Conservation (phyloP, 2,888 invertebrate genomes). For the Stictocephala bisonia region DNA sequence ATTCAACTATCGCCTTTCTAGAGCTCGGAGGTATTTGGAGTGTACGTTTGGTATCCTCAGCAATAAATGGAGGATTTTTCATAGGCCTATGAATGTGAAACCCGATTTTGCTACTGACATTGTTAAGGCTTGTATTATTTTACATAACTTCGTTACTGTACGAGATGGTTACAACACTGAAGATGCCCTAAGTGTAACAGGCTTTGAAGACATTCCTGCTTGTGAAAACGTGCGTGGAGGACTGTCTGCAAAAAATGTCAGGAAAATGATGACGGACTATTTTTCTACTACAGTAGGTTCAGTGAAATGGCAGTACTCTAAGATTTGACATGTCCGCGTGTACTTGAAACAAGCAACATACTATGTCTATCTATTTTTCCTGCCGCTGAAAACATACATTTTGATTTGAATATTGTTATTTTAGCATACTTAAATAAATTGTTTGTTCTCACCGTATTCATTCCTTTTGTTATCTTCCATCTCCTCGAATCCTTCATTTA, state of each 20-base stretch:
- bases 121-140: conserved; percentile 57
- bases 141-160: conserved; percentile 51
- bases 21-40: conserved; percentile 59
- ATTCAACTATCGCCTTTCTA: conserved; percentile 54
- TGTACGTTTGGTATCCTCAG: conserved; percentile 60
- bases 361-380: conserved; percentile 4
- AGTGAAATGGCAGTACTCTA: conserved; percentile 28
- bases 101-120: conserved; percentile 55
- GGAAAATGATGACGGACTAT: conserved; percentile 33
- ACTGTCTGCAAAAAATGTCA: conserved; percentile 24
- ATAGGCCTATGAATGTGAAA: conserved; percentile 51
- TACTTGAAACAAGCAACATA: conserved; percentile 2
- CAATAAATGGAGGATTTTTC: conserved; percentile 60
- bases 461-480: conserved; percentile 24
- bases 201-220: conserved; percentile 23
- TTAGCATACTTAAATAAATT: conserved; percentile 14
- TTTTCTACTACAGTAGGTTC: conserved; percentile 5
- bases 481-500: conserved; percentile 26
- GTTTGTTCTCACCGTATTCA: conserved; percentile 10
- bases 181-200: conserved; percentile 25
- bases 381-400: conserved; percentile 11
- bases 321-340: conserved; percentile 17
- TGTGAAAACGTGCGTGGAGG: conserved; percentile 15
- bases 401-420: conserved; percentile 1
- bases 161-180: conserved; percentile 36